phyloP scores from a whole-genome alignment of 2,113 vertebrate species.

The Ciconia maguari region DNA sequence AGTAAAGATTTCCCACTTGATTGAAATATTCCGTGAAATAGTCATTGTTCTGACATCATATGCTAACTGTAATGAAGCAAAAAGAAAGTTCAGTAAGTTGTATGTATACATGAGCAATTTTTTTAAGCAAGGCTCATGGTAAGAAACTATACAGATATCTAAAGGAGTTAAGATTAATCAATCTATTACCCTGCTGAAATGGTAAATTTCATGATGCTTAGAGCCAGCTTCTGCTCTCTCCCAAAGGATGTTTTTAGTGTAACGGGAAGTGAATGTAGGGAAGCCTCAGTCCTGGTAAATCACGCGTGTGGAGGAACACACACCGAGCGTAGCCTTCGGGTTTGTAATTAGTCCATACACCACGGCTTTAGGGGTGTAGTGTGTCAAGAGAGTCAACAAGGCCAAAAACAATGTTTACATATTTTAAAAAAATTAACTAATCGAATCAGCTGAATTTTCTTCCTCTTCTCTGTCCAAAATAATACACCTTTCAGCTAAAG shows the following conservation, averaged over 20 bases:
- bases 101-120: neutral
- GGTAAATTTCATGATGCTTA: neutral
- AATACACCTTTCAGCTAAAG: neutral
- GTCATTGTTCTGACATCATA: neutral
- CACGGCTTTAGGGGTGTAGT: neutral
- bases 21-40: neutral
- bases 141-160: neutral
- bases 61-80: neutral
- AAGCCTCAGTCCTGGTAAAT: neutral
- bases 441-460: neutral
- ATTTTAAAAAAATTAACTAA: neutral
- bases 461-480: neutral
- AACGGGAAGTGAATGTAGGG: neutral
- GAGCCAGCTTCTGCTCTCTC: neutral
- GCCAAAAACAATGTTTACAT: neutral
- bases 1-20: neutral
- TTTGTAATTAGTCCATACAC: neutral
- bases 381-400: neutral
- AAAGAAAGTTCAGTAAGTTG: neutral
- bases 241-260: neutral
- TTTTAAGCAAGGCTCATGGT: neutral
- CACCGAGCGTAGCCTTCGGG: fast-evolving
- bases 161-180: neutral
- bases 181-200: neutral
- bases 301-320: fast-evolving